Evolutionary conservation across 1,140 invertebrate genomes (phyloP).

Genomic region (Hyles euphorbiae): DNA sequence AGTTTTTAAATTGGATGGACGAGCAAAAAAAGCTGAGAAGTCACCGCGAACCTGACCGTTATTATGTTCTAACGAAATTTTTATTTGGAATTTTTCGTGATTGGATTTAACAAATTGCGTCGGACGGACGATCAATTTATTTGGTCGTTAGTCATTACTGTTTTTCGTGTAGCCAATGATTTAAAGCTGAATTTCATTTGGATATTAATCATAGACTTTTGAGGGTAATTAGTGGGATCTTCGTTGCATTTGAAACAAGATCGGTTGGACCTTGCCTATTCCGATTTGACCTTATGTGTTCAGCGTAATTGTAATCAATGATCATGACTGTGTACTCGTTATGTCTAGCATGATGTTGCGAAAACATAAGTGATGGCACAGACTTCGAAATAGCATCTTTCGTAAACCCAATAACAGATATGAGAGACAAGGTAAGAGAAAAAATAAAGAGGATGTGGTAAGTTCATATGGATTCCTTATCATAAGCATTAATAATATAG

Average conservation of each 20-base stretch:
- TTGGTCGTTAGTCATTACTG: conserved; percentile 34
- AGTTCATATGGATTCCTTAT: no score
- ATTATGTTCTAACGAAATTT: conserved; percentile 52
- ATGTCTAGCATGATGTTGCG: no score
- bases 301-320: no score
- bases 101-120: conserved; percentile 66
- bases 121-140: conserved; percentile 35
- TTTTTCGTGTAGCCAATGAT: conserved; percentile 23
- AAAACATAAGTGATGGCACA: no score
- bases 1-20: conserved; percentile 66
- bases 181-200: conserved; percentile 16
- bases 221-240: conserved; percentile 5
- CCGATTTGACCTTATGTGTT: not conserved
- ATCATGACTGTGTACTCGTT: no score
- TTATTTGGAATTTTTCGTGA: conserved; percentile 45
- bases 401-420: no score
- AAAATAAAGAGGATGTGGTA: no score
- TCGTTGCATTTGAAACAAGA: conserved; percentile 6
- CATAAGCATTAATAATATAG: no score
- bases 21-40: conserved; percentile 47
- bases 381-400: no score
- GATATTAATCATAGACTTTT: conserved; percentile 18
- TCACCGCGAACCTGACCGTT: conserved; percentile 43
- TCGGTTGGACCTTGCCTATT: conserved; percentile 6
- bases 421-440: no score